Evolutionary conservation across 2,113 vertebrate genomes (phyloP).

Genomic region (Indicator indicator): DNA sequence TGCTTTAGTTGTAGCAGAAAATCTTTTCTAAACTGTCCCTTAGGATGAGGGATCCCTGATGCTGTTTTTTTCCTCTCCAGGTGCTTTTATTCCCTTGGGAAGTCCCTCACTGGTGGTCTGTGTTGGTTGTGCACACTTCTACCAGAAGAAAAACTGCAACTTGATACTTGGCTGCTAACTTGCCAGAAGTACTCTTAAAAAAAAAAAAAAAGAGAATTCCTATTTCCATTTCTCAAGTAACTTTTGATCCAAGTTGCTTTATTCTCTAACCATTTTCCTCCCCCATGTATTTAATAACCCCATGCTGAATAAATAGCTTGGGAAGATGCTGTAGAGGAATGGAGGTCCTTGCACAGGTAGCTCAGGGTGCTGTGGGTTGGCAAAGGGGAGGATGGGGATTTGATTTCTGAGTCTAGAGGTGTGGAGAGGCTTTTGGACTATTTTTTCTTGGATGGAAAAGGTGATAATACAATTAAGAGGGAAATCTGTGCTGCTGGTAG

Average conservation of each 20-base stretch:
- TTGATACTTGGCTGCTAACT: not conserved
- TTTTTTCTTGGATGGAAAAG: not conserved
- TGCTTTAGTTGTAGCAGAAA: not conserved
- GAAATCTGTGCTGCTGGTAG: not conserved
- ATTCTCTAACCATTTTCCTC: not conserved
- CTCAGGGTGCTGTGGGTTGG: accelerated
- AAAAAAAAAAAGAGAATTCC: not conserved
- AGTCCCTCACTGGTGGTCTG: not conserved
- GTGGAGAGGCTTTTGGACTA: not conserved
- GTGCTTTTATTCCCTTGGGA: not conserved
- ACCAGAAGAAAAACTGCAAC: not conserved
- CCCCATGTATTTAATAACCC: not conserved
- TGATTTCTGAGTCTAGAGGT: not conserved
- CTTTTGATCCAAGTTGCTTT: not conserved
- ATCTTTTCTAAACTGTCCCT: not conserved
- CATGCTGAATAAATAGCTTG: not conserved
- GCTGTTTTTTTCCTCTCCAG: not conserved
- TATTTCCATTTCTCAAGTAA: not conserved
- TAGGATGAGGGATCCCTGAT: not conserved
- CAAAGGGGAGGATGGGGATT: not conserved
- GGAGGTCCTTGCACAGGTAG: not conserved
- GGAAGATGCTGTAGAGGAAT: not conserved
- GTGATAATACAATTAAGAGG: not conserved
- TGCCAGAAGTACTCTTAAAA: not conserved
- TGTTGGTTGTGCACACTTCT: not conserved